Evolutionary conservation across 2,888 invertebrate species (phyloP), one percentile per base, ranked within the genome.

Genomic region (Dorcus parallelipipedus): DNA sequence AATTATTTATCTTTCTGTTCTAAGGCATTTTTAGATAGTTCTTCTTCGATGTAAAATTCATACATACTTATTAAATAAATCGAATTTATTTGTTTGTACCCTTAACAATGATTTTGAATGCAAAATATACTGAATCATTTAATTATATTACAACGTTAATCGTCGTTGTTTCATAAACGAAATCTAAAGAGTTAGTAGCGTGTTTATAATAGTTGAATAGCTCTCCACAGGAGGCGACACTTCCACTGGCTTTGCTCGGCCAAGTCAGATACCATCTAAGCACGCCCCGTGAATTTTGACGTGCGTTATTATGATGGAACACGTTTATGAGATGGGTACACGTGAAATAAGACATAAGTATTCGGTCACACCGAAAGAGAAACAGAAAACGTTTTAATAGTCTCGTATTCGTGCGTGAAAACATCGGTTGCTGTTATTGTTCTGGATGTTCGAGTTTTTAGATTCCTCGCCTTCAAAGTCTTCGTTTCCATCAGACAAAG

Each of bases 181-280:
- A 51, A 63, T 67, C 64, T 60, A 61, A 60, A 64, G 62, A 65
- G 67, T 63, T 72, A 69, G 73, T 71, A 73, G 73, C 70, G 64
- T 72, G 73, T 73, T 75, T 74, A 73, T 74, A 74, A 73, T 73
- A 71, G 73, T 69, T 74, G 76, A 76, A 76, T 73, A 69, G 68
- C 64, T 66, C 73, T 55, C 77, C 67, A 65, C 75, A 70, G 76
- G 77, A 72, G 76, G 74, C 76, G 76, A 76, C 77, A 76, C 77
- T 76, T 75, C 71, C 74, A 73, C 71, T 70, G 69, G 58, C 64
- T 62, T 57, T 64, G 56, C 69, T 67, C 62, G 66, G 62, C 61
- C 65, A 62, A 61, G 58, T 54, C 57, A 67, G 75, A 76, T 75
- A 74, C 72, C 70, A 75, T 76, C 75, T 70, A 65, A 63, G 66